Evolutionary conservation across 2,113 vertebrate species (phyloP).

Genomic region (Varanus komodoensis): DNA sequence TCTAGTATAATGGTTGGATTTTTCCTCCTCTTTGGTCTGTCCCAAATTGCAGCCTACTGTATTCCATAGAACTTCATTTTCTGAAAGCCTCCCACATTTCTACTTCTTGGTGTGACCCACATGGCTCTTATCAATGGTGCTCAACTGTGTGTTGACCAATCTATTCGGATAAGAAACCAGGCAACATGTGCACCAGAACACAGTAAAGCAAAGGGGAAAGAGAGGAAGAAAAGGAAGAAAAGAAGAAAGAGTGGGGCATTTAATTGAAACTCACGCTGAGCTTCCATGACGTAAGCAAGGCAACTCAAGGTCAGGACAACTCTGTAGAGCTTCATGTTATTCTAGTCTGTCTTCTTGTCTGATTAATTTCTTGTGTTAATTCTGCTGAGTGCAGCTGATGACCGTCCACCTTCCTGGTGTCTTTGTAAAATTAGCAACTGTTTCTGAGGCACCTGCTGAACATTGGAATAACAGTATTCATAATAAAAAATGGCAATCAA

Average conservation of each 20-base stretch:
- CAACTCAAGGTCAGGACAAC: constrained; percentile 49
- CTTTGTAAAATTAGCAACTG: not conserved
- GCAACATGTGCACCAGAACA: no score
- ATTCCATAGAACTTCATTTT: not conserved
- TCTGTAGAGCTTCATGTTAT: not conserved
- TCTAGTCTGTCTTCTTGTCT: not conserved
- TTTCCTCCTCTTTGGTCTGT: not conserved
- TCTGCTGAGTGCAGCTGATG: not conserved
- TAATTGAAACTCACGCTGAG: constrained; percentile 61
- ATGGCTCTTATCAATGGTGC: no score
- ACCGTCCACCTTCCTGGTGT: not conserved
- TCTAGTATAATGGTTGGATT: not conserved
- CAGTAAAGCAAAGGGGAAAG: fast-evolving
- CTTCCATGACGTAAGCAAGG: not conserved
- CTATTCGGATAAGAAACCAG: not conserved
- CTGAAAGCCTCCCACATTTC: not conserved
- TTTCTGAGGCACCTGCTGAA: not conserved
- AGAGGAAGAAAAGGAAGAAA: not conserved
- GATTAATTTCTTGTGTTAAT: constrained; percentile 28
- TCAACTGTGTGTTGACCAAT: not conserved
- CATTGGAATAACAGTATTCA: constrained; percentile 1
- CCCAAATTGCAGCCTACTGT: not conserved
- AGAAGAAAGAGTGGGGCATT: not conserved
- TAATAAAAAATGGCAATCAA: constrained; percentile 38
- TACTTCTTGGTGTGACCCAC: not conserved